Percentiles rank a stretch among this genome's conserved stretches.
Conservation (phyloP, 2,113 vertebrate species). For the Eptesicus fuscus region DNA sequence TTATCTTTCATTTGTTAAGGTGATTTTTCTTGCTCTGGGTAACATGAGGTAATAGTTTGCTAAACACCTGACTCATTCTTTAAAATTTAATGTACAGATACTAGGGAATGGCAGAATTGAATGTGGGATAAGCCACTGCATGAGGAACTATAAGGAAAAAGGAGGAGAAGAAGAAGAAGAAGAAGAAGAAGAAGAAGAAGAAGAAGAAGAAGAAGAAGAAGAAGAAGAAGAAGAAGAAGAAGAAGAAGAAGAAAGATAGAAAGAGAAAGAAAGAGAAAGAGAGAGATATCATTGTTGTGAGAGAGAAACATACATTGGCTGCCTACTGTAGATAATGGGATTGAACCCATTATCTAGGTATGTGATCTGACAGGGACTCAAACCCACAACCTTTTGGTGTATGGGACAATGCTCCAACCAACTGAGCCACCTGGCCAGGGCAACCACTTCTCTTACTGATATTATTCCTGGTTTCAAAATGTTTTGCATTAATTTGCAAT, state of each 20-base stretch:
- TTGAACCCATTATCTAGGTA: too few species aligned
- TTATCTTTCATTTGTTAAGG: constrained; percentile 12
- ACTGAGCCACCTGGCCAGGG: too few species aligned
- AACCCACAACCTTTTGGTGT: too few species aligned
- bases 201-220: too few species aligned
- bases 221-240: too few species aligned
- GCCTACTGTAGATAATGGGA: too few species aligned
- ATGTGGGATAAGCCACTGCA: background rate
- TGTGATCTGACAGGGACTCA: too few species aligned
- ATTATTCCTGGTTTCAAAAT: background rate
- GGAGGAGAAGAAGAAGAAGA: too few species aligned
- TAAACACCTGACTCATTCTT: background rate
- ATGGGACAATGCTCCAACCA: too few species aligned
- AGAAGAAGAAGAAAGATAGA: background rate
- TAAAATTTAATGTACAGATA: background rate
- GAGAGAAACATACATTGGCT: too few species aligned
- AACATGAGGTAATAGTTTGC: background rate
- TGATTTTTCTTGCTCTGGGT: background rate
- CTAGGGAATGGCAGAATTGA: background rate
- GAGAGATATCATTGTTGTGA: too few species aligned
- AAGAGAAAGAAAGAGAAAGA: background rate
- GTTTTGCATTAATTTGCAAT: background rate
- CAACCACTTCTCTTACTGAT: background rate
- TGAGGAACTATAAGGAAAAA: background rate
- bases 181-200: too few species aligned